Evolutionary conservation across 2,888 invertebrate genomes (phyloP), one percentile per base, ranked within the genome.

Genomic region (Epirrhoe tristata): DNA sequence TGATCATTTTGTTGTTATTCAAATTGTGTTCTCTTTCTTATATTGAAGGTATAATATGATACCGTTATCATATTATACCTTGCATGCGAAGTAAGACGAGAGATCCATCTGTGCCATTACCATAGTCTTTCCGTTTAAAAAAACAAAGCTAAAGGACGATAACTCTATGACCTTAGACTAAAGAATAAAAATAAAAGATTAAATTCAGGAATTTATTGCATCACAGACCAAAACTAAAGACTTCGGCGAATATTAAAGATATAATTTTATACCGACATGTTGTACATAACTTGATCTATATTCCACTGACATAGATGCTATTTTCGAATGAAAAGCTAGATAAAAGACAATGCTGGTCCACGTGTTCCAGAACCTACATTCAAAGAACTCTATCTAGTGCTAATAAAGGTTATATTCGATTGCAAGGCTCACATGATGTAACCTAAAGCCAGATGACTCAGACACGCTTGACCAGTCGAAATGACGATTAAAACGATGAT

Each of bases 401-500:
- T 12, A 51, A 57, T 68, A 69, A 68, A 69, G 63, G 51, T 31
- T 67, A 52, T 63, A 64, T 66, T 72, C 36, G 56, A 55, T 43
- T 31, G 31, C 31, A 43, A 59, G 58, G 51, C 36, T 50, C 53
- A 48, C 60, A 43, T 72, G 73, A 75, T 66, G 72, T 70, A 71
- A 74, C 57, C 58, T 66, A 66, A 67, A 52, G 50, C 58, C 51
- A 24, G 64, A 68, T 82, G 80, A 81, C 60, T 78, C 74, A 77
- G 70, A 55, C 72, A 64, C 70, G 74, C 75, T 73, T 78, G 81
- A 81, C 79, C 79, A 77, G 77, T 77, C 74, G 72, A 72, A 74
- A 69, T 70, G 73, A 74, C 79, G 76, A 79, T 79, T 76, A 75
- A 76, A 75, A 73, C 65, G 66, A 74, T 79, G 77, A 78, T 82